Base-by-base conservation (phyloP, 2,797 vertebrate species). In the Paedocypris micromegethes region DNA sequence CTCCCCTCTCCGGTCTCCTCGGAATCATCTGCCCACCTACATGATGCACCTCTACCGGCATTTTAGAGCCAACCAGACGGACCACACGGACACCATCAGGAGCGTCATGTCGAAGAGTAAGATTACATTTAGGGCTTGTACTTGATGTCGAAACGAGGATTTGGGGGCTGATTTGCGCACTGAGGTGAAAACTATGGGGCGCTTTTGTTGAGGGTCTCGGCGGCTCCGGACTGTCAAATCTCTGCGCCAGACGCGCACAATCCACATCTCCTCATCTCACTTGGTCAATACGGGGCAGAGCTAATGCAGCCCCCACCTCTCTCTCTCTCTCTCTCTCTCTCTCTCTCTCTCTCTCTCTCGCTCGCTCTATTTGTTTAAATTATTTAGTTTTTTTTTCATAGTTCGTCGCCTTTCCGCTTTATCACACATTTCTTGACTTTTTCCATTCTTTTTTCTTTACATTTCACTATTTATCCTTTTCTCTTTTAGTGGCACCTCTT, bases 21-120 rank as follows among this genome's bases (percentile, higher is more conserved):
- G 77, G 3, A 44, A 83, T 41, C 81, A 85, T 70, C 80, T 88
- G 61, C 89, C 90, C 0, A 83, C 83, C 2, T 91, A 91, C 51
- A 92, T 92, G 89, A 83, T 91, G 83, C 86, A 87, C 3, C 88
- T 92, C 23, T 92, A 91, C 78, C 80, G 85, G 77, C 88, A 86
- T 58, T 90, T 87, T 78, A 87, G 60, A 61, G 59, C 80, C 0
- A 88, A 86, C 69, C 80, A 86, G 3, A 83, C 86, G 54, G 75
- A 74, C 58, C 83, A 79, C n/a, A 86, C 90, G 0, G 90, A 92
- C 73, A 92, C 88, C 0, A 89, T 93, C 69, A 86, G 87, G 74
- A 93, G 91, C 51, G 73, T 93, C 65, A 72, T 88, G 71, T 88
- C 90, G 0, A 90, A 86, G 84, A 86, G 91, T 93, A 89, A 91